A percentile compares a stretch with the other conserved stretches of the same genome.
These are phyloP conservation scores for Mus minutoides DNA, from an alignment of 2,797 vertebrate genomes.

Conservation along the genomic window DNA sequence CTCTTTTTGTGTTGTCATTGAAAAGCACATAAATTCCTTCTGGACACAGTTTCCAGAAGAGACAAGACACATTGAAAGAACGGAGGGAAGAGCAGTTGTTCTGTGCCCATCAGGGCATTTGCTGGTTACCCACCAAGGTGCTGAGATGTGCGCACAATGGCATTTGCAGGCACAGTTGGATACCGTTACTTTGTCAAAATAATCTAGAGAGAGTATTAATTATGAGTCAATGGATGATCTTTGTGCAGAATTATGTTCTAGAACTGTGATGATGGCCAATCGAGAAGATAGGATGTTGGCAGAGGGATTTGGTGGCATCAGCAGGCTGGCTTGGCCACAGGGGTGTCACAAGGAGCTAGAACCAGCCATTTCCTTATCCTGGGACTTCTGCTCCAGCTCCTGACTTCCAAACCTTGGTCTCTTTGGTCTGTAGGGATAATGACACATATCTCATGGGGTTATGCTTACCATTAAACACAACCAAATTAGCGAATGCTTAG, in stretches of 20 bases:
- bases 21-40: constrained; percentile 64
- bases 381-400: constrained; percentile 1
- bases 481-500: not conserved
- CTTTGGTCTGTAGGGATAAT: not conserved
- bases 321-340: not conserved
- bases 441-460: not conserved
- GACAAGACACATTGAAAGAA: constrained; percentile 34
- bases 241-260: constrained; percentile 51
- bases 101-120: not conserved
- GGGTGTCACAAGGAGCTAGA: not conserved
- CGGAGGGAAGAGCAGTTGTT: not conserved
- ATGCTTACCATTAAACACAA: constrained; percentile 1
- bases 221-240: constrained; percentile 55
- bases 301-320: not conserved
- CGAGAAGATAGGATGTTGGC: constrained; percentile 51
- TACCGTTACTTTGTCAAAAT: constrained; percentile 63
- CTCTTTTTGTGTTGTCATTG: not conserved
- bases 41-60: constrained; percentile 61
- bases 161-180: constrained; percentile 64
- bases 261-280: constrained; percentile 28
- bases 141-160: constrained; percentile 1
- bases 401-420: not conserved
- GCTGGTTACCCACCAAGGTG: constrained; percentile 16
- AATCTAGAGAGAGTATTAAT: constrained; percentile 71
- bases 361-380: not conserved